Evolutionary conservation across 1,140 invertebrate species (phyloP), one percentile per base, ranked within the genome.

Genomic region (Dreissena polymorpha): DNA sequence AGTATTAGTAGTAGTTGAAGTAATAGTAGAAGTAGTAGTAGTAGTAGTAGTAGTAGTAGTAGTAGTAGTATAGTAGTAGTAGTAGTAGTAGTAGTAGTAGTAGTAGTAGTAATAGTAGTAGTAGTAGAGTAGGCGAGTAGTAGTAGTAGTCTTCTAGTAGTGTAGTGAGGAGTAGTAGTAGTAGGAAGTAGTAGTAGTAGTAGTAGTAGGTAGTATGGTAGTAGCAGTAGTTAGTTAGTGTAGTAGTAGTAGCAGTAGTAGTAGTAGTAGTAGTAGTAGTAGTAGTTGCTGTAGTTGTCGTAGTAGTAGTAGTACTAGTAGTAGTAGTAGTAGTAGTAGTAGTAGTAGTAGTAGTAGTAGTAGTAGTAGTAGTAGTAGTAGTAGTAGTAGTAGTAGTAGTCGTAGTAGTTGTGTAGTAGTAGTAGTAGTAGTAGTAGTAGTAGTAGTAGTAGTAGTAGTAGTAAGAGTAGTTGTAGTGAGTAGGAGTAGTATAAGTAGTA

Each of bases 301-400:
- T 55, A 55, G 53, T 12, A 55, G 53, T 55, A 55, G 53, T 55
- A 55, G 18, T 55, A 55, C 12, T 55, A 18, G 69, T 71, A 29
- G 69, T 71, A 14, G 69, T n/a, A 25, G 21, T 71, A 29, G 69
- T 14, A 25, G 69, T 55, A 55, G 53, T 55, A 12, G 12, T 55
- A 18, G 53, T 55, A 55, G 12, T 55, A 55, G 53, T 55, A 55
- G 53, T 55, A 55, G 53, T 55, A 55, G 53, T 55, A 55, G 53
- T 55, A 55, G 53, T 55, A 55, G 53, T 55, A 55, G 53, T 12
- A 55, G 53, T 55, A 12, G 53, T 55, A 55, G 53, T 55, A 55
- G 53, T 55, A 55, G 53, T 55, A 55, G 53, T 55, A 18, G 53
- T 55, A 55, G 53, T 55, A 18, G 53, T 55, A 55, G 53, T 55